Conservation (phyloP, 2,113 vertebrate genomes). For the Gallinago jamesoni region DNA sequence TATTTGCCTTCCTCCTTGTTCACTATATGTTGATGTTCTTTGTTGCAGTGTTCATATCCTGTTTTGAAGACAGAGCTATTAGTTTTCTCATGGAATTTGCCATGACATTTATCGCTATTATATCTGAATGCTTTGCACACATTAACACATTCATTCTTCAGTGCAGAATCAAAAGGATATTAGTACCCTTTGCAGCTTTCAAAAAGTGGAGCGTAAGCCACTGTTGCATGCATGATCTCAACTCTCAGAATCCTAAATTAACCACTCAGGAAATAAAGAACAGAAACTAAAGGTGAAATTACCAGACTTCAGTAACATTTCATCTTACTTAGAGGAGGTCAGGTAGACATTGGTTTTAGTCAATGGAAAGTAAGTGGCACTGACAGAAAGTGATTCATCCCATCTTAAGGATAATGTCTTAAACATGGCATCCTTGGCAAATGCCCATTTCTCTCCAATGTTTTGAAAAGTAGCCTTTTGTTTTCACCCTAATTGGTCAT, state of each 20-base stretch:
- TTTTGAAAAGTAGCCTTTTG: neutral
- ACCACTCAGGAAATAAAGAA: neutral
- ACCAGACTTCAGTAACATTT: neutral
- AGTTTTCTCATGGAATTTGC: neutral
- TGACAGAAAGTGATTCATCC: neutral
- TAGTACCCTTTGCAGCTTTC: neutral
- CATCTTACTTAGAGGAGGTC: neutral
- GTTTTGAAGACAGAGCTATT: conserved; percentile 6
- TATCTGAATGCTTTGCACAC: neutral
- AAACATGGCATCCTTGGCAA: neutral
- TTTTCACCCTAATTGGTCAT: neutral
- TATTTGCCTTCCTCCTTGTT: neutral
- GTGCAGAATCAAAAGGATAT: neutral
- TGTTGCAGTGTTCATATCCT: conserved; percentile 12
- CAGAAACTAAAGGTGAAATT: neutral
- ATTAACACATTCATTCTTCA: neutral
- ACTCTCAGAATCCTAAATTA: neutral
- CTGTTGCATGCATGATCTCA: neutral
- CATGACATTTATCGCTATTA: neutral
- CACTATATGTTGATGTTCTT: neutral
- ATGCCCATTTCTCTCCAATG: neutral
- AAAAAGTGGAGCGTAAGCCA: neutral
- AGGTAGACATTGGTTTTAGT: neutral
- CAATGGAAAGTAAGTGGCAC: neutral
- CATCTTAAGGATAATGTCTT: neutral